Evolutionary conservation across 2,113 vertebrate species (phyloP), one percentile per base, ranked within the genome.

Genomic region (Hepsetus odoe): DNA sequence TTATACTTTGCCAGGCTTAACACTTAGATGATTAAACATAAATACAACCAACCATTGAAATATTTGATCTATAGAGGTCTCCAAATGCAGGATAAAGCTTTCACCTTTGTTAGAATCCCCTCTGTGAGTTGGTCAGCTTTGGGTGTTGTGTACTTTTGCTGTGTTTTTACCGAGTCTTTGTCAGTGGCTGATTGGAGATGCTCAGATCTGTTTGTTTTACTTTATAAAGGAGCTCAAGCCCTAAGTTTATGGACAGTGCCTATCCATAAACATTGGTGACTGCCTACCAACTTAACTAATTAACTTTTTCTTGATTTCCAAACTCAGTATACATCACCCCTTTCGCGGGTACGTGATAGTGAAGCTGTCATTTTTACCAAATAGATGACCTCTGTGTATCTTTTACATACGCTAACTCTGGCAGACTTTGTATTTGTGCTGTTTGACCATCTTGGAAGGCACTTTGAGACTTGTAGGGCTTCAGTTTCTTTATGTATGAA

Each of bases 61-160:
- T 22, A 26, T 59, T 13, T 59, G 26, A 30, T 59, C 28, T 59
- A 8, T 18, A 26, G 40, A 24, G 35, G 62, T 28, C 67, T 65
- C 80, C 77, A 74, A 83, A 89, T 18, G 8, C 73, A 83, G 87
- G 90, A 93, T 92, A 87, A 92, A 93, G 92, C 90, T 93, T 92
- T 92, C 91, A 90, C 92, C 89, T 88, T 85, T 88, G 72, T 82
- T 84, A 84, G 77, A 89, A 86, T 82, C 87, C 89, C 89, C 86
- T 86, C 86, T 87, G 90, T 92, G 90, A 92, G 80, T 89, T 90
- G 90, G 87, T 91, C 91, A 93, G 90, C 90, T 92, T 93, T 92
- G 85, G 77, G 87, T 94, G 93, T 94, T 91, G 91, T 93, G 92
- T 86, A 83, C 71, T 88, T 78, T 87, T 90, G 90, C 88, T 82